Evolutionary conservation across 2,113 vertebrate genomes (phyloP).

Genomic region (Maccullochella peelii): DNA sequence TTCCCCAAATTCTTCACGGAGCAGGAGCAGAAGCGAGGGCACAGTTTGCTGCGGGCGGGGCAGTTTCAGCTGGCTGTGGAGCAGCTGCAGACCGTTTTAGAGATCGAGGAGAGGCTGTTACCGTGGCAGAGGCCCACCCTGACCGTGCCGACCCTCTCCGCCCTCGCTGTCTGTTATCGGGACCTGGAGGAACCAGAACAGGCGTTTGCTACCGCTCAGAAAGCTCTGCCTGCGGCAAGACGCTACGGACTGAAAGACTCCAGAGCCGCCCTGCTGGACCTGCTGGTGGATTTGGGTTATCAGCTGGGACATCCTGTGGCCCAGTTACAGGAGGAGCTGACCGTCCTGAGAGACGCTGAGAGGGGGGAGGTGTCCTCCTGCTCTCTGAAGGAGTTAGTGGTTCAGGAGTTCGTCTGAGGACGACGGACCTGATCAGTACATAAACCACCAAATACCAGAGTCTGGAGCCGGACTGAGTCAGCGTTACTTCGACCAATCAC

Average conservation of each 20-base stretch:
- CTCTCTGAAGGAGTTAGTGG: constrained; percentile 91
- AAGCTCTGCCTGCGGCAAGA: constrained; percentile 81
- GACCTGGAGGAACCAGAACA: constrained; percentile 85
- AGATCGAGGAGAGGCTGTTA: constrained; percentile 89
- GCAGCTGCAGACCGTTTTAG: constrained; percentile 80
- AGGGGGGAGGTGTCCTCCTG: constrained; percentile 59
- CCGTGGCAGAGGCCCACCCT: constrained; percentile 79
- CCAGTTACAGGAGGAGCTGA: constrained; percentile 88
- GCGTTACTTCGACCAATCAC: too few relatives aligned
- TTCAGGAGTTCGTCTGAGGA: constrained; percentile 85
- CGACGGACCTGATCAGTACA: too few relatives aligned
- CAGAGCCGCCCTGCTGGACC: constrained; percentile 86
- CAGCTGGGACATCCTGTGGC: constrained; percentile 88
- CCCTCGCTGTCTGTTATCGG: constrained; percentile 89
- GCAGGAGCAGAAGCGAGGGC: constrained; percentile 86
- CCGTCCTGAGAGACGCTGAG: constrained; percentile 80
- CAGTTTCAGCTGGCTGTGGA: constrained; percentile 86
- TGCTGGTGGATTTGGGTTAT: constrained; percentile 89
- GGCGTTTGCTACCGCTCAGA: constrained; percentile 86
- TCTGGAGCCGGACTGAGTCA: not conserved
- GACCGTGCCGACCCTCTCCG: constrained; percentile 87
- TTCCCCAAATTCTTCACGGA: constrained; percentile 89
- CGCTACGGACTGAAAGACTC: constrained; percentile 82
- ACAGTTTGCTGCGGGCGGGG: constrained; percentile 88
- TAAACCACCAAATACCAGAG: not conserved